phyloP scores from a whole-genome alignment of 2,113 vertebrate species.

The Gadus macrocephalus region DNA sequence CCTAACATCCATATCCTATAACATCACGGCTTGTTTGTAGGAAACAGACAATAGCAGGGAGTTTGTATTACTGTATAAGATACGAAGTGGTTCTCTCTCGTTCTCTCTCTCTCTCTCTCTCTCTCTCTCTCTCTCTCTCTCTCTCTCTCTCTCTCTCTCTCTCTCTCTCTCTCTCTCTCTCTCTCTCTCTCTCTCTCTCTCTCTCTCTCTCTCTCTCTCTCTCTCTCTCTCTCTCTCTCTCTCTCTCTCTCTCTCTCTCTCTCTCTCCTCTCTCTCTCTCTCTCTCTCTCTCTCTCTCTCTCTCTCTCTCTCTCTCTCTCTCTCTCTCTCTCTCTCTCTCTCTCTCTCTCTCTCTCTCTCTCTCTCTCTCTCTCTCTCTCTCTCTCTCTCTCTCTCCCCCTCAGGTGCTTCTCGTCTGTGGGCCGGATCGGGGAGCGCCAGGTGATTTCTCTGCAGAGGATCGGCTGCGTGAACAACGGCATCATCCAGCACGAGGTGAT shows the following conservation, averaged over 20 bases:
- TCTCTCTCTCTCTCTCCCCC: neutral
- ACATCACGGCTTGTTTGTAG: too few species aligned
- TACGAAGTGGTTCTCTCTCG: neutral
- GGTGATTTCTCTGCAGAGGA: slow-evolving; percentile 47
- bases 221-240: slow-evolving; percentile 6
- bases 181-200: neutral
- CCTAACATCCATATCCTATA: too few species aligned
- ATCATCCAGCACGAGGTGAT: slow-evolving; percentile 62
- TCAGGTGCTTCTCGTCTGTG: slow-evolving; percentile 51
- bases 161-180: too few species aligned
- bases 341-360: too few species aligned
- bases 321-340: slow-evolving; percentile 4
- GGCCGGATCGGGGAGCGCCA: slow-evolving; percentile 48
- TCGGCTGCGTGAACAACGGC: slow-evolving; percentile 36
- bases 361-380: neutral
- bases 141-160: too few species aligned
- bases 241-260: too few species aligned
- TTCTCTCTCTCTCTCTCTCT: slow-evolving; percentile 6
- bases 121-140: slow-evolving; percentile 13
- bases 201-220: neutral
- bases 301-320: neutral
- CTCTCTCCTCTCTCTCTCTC: neutral
- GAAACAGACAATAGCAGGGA: too few species aligned
- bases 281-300: neutral
- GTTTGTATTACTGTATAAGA: too few species aligned